These are phyloP conservation scores for Euplagia quadripunctaria DNA, from an alignment of 2,888 invertebrate genomes.

Conservation along the genomic window DNA sequence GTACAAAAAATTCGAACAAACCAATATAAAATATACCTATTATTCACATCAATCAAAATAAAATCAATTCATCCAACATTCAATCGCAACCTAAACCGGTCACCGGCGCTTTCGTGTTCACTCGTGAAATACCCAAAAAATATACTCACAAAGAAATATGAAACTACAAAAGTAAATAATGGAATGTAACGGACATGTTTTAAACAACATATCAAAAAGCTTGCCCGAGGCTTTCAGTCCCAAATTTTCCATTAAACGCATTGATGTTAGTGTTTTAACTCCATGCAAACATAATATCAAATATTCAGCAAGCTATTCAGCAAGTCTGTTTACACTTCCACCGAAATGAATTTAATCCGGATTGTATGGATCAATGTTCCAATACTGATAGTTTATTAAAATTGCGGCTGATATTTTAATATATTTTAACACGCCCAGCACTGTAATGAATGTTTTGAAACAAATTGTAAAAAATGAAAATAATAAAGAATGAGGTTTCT, in stretches of 20 bases:
- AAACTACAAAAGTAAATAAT: conserved; percentile 35
- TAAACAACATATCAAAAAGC: conserved; percentile 36
- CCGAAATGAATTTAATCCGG: conserved; percentile 26
- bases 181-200: conserved; percentile 35
- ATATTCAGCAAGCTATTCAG: conserved; percentile 34
- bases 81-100: conserved; percentile 1
- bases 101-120: conserved; percentile 2
- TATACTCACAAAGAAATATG: conserved; percentile 25
- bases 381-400: conserved; percentile 35
- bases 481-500: too few relatives aligned
- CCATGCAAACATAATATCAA: conserved; percentile 24
- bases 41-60: background rate
- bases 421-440: conserved; percentile 14
- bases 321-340: conserved; percentile 37
- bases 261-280: conserved; percentile 36
- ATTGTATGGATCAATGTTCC: conserved; percentile 18
- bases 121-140: conserved; percentile 3
- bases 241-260: conserved; percentile 28
- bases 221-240: conserved; percentile 24
- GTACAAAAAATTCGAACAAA: background rate
- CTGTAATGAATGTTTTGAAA: background rate
- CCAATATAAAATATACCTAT: background rate
- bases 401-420: conserved; percentile 11
- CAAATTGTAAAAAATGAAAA: background rate
- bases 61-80: background rate